Evolutionary conservation across 2,888 invertebrate genomes (phyloP).

Genomic region (Boloria selene): DNA sequence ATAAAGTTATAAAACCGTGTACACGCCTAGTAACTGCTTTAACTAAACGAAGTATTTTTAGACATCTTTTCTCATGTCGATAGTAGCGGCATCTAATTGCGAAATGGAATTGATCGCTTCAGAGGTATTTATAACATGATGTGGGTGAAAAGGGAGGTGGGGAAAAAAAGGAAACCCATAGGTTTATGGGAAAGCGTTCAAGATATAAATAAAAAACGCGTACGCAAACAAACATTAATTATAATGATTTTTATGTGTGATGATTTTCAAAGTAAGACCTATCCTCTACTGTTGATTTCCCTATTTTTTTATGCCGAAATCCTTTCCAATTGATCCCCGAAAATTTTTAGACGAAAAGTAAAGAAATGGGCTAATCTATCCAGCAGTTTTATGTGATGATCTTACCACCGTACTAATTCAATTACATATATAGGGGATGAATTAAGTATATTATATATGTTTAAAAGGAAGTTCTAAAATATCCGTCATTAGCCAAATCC

Average conservation of each 20-base stretch:
- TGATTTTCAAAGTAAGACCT: neutral
- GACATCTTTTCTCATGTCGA: constrained; percentile 26
- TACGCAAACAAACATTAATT: no score
- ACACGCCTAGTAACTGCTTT: constrained; percentile 26
- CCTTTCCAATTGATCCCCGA: no score
- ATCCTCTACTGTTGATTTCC: no score
- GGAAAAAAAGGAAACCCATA: neutral
- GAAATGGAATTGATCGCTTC: constrained; percentile 28
- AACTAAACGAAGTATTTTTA: constrained; percentile 24
- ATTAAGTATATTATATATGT: neutral
- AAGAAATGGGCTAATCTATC: no score
- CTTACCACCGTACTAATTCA: no score
- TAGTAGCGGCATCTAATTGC: constrained; percentile 24
- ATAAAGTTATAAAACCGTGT: constrained; percentile 19
- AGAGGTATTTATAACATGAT: constrained; percentile 18
- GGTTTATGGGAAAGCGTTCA: neutral
- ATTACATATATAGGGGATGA: neutral
- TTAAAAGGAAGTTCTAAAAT: constrained; percentile 5
- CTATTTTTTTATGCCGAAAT: no score
- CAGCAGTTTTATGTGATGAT: no score
- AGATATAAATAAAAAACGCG: no score
- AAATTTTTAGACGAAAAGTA: no score
- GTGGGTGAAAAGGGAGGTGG: neutral
- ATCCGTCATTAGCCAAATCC: constrained; percentile 12
- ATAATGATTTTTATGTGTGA: no score